phyloP scores from a whole-genome alignment of 1,140 invertebrate genomes.

The Calycopis cecrops region DNA sequence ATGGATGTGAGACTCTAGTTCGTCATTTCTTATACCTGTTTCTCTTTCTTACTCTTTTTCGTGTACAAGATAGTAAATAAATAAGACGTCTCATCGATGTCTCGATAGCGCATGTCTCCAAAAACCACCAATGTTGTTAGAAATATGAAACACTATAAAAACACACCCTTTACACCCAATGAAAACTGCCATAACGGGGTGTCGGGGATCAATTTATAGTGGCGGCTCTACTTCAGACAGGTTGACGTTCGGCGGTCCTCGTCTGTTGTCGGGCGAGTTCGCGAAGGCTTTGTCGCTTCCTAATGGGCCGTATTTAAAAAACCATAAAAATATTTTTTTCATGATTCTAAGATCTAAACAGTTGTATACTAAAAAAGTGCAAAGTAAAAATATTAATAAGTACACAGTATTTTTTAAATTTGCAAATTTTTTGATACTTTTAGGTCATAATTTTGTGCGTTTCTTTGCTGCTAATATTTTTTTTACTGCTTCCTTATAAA shows the following conservation, averaged over 20 bases:
- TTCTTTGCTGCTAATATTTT: no score
- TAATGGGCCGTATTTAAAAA: constrained; percentile 29
- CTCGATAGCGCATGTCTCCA: constrained; percentile 27
- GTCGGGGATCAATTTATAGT: constrained; percentile 18
- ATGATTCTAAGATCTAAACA: no score
- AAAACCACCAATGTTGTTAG: constrained; percentile 20
- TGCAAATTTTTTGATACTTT: no score
- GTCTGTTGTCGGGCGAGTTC: constrained; percentile 28
- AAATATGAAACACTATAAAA: constrained; percentile 15
- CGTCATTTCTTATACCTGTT: no score
- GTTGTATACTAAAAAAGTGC: no score
- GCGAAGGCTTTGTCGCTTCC: constrained; percentile 33
- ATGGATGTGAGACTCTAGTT: no score
- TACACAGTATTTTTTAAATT: no score
- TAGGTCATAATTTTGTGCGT: no score
- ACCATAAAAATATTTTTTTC: no score
- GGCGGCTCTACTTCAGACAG: constrained; percentile 37
- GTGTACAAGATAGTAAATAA: constrained; percentile 4
- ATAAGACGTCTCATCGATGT: constrained; percentile 25
- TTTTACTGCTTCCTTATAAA: no score
- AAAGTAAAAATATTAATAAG: no score
- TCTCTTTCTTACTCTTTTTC: not conserved
- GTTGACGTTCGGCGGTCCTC: constrained; percentile 30
- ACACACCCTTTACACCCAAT: constrained; percentile 14
- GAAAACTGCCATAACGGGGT: constrained; percentile 15